Conservation (phyloP, 2,888 invertebrate species). For the Bhutanitis thaidina region DNA sequence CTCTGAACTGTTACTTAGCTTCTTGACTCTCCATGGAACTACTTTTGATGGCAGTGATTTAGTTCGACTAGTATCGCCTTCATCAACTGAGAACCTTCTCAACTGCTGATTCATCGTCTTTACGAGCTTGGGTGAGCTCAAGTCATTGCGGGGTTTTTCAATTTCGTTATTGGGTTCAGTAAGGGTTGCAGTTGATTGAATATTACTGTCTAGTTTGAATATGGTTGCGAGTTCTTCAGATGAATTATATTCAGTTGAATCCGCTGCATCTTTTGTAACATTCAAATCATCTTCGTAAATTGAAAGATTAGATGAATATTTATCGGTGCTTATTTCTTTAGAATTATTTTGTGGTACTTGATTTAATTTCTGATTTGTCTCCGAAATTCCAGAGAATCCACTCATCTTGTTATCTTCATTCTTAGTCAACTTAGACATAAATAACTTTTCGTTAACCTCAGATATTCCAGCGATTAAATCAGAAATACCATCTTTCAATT, state of each 20-base stretch:
- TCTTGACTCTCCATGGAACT: constrained; percentile 72
- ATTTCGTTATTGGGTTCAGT: constrained; percentile 20
- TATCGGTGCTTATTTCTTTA: constrained; percentile 44
- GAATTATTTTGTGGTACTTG: constrained; percentile 44
- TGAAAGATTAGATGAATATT: constrained; percentile 61
- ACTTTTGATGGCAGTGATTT: constrained; percentile 66
- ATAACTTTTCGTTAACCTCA: constrained; percentile 71
- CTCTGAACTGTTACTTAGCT: constrained; percentile 69
- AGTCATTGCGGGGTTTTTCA: constrained; percentile 50
- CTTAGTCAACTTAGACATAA: constrained; percentile 46
- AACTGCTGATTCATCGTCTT: constrained; percentile 69
- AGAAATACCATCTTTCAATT: constrained; percentile 73
- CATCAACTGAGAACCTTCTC: constrained; percentile 63
- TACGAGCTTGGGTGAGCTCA: constrained; percentile 72
- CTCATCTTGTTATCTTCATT: constrained; percentile 27
- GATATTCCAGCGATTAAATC: constrained; percentile 74
- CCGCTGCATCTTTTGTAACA: constrained; percentile 57
- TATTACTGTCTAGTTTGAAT: constrained; percentile 67
- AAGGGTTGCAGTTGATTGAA: constrained; percentile 31
- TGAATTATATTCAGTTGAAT: constrained; percentile 82
- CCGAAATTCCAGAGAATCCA: constrained; percentile 45
- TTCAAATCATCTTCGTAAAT: constrained; percentile 70
- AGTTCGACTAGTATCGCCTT: constrained; percentile 67
- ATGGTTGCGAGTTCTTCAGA: constrained; percentile 83
- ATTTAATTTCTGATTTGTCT: constrained; percentile 54